Percentiles rank a stretch among this genome's conserved stretches.
phyloP scores from a whole-genome alignment of 2,888 invertebrate genomes.

The Pterostichus madidus region DNA sequence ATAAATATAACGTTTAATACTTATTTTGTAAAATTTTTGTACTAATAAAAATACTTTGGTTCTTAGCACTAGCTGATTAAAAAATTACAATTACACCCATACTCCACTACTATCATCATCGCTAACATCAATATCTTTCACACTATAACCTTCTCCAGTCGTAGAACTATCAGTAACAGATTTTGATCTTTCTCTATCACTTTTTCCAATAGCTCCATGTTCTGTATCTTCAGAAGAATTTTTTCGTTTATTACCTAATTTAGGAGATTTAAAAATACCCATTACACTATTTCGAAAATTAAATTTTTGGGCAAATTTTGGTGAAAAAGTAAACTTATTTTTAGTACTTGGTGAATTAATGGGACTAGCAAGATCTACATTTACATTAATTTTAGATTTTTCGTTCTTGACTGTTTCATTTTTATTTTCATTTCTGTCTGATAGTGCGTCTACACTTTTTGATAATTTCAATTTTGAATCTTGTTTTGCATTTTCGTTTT shows the following conservation, averaged over 20 bases:
- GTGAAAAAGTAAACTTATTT: constrained; percentile 19
- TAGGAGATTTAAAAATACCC: constrained; percentile 38
- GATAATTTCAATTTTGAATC: constrained; percentile 4
- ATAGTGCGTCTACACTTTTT: constrained; percentile 8
- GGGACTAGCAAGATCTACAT: background rate
- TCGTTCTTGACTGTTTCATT: no score
- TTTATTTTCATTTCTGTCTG: background rate
- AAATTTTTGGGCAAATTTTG: constrained; percentile 3
- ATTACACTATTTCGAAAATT: constrained; percentile 3
- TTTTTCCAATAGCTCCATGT: background rate
- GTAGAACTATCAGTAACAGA: constrained; percentile 18
- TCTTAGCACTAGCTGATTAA: background rate
- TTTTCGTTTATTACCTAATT: constrained; percentile 11
- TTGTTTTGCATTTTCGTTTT: background rate
- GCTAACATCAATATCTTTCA: constrained; percentile 58
- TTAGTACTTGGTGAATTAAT: background rate
- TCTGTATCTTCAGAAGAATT: background rate
- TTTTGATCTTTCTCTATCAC: constrained; percentile 23
- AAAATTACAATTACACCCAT: constrained; percentile 48
- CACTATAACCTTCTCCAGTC: constrained; percentile 45
- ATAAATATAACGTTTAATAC: constrained; percentile 15
- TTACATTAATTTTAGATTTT: background rate
- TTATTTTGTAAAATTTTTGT: constrained; percentile 6
- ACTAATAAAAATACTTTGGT: constrained; percentile 29
- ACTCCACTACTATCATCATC: constrained; percentile 47